Base-by-base conservation (phyloP, 2,888 invertebrate species). In the Steinernema carpocapsae region DNA sequence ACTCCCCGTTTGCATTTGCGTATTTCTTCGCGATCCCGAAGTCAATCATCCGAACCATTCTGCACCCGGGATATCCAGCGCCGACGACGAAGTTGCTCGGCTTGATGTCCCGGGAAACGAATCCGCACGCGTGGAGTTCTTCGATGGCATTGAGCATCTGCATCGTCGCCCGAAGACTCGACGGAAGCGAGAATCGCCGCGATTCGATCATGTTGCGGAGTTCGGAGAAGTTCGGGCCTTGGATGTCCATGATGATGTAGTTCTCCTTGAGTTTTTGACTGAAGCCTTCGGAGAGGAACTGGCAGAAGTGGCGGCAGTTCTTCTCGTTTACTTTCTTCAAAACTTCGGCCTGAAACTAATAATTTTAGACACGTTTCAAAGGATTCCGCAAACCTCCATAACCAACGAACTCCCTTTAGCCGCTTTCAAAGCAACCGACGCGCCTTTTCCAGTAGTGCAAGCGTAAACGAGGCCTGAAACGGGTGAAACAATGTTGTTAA, bases 121-220 rank as follows among this genome's bases (percentile, higher is more conserved):
- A 74, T 26, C 70, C 59, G 24, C 48, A 48, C n/a, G 26, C 70
- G 59, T 74, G 74, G 14, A 74, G 43, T 71, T 74, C 71, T 74
- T 74, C 71, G 45, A 74, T 70, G 17, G 71, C 48, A 37, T 74
- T 74, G n/a, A 74, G 46, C 24, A 74, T 71, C 52, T 74, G 74
- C 74, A 74, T 64, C 32, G 64, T 32, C 6, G 29, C 64, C 7
- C 64, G 64, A 10, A 64, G 64, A 64, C 64, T 32, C 32, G 64
- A 32, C 4, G 29, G 64, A 17, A 64, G 64, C 2, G 64, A 17
- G 64, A 64, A 64, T 32, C 26, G 22, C 64, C 32, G 22, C 17
- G 29, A 12, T 12, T 26, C 29, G 29, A 64, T 26, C 64, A 64
- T 32, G 32, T 32, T 64, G 1, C 64, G 29, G 17, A 64, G 12